Evolutionary conservation across 2,888 invertebrate species (phyloP).

Genomic region (Drosophila mulleri): DNA sequence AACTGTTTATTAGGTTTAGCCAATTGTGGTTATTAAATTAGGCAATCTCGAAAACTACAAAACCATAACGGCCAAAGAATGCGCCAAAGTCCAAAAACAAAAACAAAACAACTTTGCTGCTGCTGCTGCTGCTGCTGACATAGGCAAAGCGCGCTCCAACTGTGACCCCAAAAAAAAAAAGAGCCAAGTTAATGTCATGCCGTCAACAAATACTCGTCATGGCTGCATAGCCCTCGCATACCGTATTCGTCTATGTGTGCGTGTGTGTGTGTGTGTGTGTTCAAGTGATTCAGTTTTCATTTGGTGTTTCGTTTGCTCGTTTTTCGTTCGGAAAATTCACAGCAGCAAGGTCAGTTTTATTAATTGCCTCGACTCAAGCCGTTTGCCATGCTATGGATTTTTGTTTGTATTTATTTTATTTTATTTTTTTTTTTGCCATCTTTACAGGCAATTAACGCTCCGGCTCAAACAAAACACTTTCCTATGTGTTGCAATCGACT

Average conservation of each 20-base stretch:
- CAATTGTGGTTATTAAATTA: conserved; percentile 68
- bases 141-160: conserved; percentile 49
- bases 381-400: conserved; percentile 49
- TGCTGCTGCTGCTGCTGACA: conserved; percentile 31
- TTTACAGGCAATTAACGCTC: conserved; percentile 79
- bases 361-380: conserved; percentile 64
- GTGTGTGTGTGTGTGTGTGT: conserved; percentile 1
- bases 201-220: conserved; percentile 78
- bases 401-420: conserved; percentile 8
- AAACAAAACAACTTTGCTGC: background rate
- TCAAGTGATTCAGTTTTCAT: conserved; percentile 52
- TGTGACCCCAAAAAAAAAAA: conserved; percentile 70
- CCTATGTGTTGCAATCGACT: conserved; percentile 73
- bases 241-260: background rate
- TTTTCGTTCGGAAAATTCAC: conserved; percentile 60
- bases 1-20: conserved; percentile 30
- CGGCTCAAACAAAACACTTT: conserved; percentile 63
- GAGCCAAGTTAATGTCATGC: conserved; percentile 73
- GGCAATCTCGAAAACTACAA: conserved; percentile 62
- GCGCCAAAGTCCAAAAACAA: conserved; percentile 44
- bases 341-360: conserved; percentile 74
- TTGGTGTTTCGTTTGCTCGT: conserved; percentile 26
- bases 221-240: conserved; percentile 68
- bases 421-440: conserved; percentile 47
- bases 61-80: conserved; percentile 69